Conservation (phyloP, 2,113 vertebrate genomes). For the Chaetodon auriga region DNA sequence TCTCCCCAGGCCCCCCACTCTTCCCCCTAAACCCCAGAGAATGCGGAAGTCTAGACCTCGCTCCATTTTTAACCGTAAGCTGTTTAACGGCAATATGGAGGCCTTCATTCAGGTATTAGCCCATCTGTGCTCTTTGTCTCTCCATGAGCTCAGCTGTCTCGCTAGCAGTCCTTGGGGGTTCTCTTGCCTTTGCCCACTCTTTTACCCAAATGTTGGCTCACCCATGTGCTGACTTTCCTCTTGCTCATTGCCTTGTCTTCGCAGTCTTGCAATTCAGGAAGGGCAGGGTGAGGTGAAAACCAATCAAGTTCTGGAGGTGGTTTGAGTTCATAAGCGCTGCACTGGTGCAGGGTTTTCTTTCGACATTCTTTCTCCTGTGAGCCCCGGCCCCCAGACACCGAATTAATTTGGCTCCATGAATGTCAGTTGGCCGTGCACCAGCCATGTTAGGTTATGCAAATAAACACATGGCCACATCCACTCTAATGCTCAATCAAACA, state of each 20-base stretch:
- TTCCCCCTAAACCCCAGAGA: slow-evolving; percentile 98
- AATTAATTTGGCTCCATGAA: slow-evolving; percentile 41
- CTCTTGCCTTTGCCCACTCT: slow-evolving; percentile 68
- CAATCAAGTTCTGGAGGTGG: slow-evolving; percentile 10
- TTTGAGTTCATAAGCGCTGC: slow-evolving; percentile 21
- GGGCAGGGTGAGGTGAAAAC: slow-evolving; percentile 32
- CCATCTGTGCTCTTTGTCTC: slow-evolving; percentile 72
- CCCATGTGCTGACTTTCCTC: slow-evolving; percentile 72
- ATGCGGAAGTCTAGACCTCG: slow-evolving; percentile 96
- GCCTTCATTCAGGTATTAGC: slow-evolving; percentile 95
- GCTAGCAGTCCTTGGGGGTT: slow-evolving; percentile 86
- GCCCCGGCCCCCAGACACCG: slow-evolving; percentile 13
- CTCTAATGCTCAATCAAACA: slow-evolving; percentile 30
- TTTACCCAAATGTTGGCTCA: slow-evolving; percentile 67
- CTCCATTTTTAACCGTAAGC: slow-evolving; percentile 94
- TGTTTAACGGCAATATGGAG: slow-evolving; percentile 99
- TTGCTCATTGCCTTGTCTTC: slow-evolving; percentile 69
- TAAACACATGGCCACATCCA: slow-evolving; percentile 44
- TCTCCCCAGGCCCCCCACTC: slow-evolving; percentile 95
- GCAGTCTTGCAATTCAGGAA: slow-evolving; percentile 27
- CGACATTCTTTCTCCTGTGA: slow-evolving; percentile 3
- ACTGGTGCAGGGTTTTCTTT: slow-evolving; percentile 11
- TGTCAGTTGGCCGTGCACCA: slow-evolving; percentile 41
- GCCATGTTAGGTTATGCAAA: slow-evolving; percentile 36
- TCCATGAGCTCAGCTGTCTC: slow-evolving; percentile 80